Base-by-base conservation (phyloP, 2,797 vertebrate species). In the Hoplostethus atlanticus region DNA sequence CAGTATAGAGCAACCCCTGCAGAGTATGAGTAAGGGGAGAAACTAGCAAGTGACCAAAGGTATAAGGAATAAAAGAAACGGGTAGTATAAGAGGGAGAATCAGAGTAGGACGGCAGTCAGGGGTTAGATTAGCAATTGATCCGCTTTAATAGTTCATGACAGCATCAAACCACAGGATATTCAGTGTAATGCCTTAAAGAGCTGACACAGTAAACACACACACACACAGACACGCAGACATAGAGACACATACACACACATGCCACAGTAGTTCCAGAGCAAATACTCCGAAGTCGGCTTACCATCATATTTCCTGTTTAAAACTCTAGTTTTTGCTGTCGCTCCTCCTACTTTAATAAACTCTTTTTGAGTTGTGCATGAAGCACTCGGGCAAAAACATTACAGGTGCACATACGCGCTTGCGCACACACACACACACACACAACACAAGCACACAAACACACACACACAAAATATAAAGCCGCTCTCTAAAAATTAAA, bases 401-500 rank as follows among this genome's bases (percentile, higher is more conserved):
- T 57, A 46, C 48, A 46, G 51, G 36, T 36, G 50, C 76, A 42
- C 68, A 64, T 61, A 79, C 7, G 13, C 57, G 48, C 34, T 21
- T 51, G 56, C 52, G 67, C 7, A 10, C 50, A 47, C 16, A n/a
- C 51, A 28, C 28, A 15, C 44, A 28, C 50, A 9, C 46, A 47
- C 53, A 59, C 63, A 56, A 38, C 54, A 56, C 17, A 51, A 68
- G 21, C 31, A 64, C 53, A 47, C 38, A 67, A 58, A 73, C 58
- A 56, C 44, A 77, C 31, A 61, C 48, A 56, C 62, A 71, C 50
- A 71, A 4, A 47, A 47, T 31, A 67, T 46, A 79, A 81, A 84
- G 80, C 68, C 64, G 79, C 84, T 87, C 85, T 81, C 81, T 76
- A 74, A 83, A 90, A 88, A 86, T 89, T 80, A 88, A 91, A 91